Conservation (phyloP, 2,888 invertebrate genomes). For the Ethmia dodecea region DNA sequence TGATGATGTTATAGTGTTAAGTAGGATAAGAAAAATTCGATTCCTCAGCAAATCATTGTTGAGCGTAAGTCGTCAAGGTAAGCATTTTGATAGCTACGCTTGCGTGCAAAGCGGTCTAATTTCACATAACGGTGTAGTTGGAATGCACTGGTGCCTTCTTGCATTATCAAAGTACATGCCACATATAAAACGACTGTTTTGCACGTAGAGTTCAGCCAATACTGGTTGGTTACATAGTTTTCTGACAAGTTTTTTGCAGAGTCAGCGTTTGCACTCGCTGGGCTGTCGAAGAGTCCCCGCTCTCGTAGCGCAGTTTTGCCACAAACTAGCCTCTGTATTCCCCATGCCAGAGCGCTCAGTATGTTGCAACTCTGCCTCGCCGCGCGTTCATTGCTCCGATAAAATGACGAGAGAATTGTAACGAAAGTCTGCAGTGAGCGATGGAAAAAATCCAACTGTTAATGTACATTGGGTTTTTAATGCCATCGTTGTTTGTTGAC, state of each 20-base stretch:
- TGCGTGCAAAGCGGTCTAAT: no score
- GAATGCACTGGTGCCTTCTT: no score
- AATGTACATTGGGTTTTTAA: constrained; percentile 64
- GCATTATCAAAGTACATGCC: no score
- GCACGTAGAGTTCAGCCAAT: no score
- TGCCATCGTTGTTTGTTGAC: constrained; percentile 71
- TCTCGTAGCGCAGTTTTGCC: constrained; percentile 40
- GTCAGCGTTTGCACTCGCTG: neutral
- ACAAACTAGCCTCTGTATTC: constrained; percentile 53
- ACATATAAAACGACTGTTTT: no score
- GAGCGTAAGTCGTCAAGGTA: no score
- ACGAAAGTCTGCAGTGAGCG: constrained; percentile 58
- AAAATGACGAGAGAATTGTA: constrained; percentile 33
- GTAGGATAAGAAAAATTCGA: no score
- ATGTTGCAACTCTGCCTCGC: constrained; percentile 49
- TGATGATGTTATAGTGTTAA: no score
- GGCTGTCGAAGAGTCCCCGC: neutral
- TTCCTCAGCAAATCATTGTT: no score
- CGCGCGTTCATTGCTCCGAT: constrained; percentile 39
- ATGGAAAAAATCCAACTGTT: constrained; percentile 73
- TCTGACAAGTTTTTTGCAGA: constrained; percentile 36
- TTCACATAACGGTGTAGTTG: no score
- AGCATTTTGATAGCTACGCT: no score
- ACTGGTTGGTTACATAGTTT: no score
- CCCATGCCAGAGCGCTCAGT: constrained; percentile 43